Base-by-base conservation (phyloP, 2,888 invertebrate species). In the Agrotis clavis region DNA sequence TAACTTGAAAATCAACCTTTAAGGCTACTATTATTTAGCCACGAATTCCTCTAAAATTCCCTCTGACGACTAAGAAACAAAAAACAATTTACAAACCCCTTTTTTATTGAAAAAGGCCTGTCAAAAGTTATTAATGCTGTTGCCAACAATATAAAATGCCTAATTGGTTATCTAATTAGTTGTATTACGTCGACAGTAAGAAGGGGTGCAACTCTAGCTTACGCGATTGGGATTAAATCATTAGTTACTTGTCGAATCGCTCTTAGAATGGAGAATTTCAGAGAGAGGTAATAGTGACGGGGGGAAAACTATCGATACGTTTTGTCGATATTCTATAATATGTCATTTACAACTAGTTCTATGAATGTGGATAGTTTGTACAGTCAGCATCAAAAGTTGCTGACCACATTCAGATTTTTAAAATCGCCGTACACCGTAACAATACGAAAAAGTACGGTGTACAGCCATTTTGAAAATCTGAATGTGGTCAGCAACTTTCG, bases 111-210 rank as follows among this genome's bases (percentile, higher is more conserved):
- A 68, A 51, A 77, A 67, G 48, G 59, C 60, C 54, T 21, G 65
- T 63, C 54, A 45, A 50, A 51, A 14, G 62, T 77, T 54, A 77
- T 67, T 19, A 68, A 66, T 77, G n/a, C n/a, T 51, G 57, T 45
- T 59, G 53, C 54, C 47, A 72, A 68, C 45, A 71, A 57, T 63
- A 77, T 68, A 56, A 74, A 82, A 68, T 14, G 78, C 50, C 50
- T 82, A 78, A 79, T 82, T 73, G 64, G 63, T 25, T 21, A 41
- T 19, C n/a, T 80, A 77, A 80, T 82, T 80, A 61, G 69, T 47
- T 53, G 61, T 53, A 67, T 63, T 47, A 66, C 51, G 53, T 59
- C 16, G 35, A 2, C 19, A 13, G 7, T 45, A 18, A 59, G 73
- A 73, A 82, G 65, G 69, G 72, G 69, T 69, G 66, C 66, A 83